phyloP scores from a whole-genome alignment of 2,113 vertebrate genomes.

The Microcebus ravelobensis region DNA sequence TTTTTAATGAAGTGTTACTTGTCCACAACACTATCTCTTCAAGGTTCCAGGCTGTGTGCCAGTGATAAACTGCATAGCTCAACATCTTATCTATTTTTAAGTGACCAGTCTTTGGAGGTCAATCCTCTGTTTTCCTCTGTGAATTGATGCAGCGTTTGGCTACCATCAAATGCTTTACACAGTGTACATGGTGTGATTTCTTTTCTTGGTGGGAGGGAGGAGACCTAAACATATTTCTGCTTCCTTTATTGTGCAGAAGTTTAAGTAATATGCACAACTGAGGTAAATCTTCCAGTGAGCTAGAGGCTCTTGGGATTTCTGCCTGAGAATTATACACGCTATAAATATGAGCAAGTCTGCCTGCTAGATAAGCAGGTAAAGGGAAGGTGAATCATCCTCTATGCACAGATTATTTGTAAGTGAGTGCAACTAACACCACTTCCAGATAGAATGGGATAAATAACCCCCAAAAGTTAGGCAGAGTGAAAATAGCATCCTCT shows the following conservation, averaged over 20 bases:
- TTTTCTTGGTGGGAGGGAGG: background rate
- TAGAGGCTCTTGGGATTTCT: background rate
- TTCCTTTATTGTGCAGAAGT: background rate
- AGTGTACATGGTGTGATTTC: background rate
- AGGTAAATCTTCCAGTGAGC: background rate
- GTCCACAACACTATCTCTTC: constrained; percentile 73
- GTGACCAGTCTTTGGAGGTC: constrained; percentile 62
- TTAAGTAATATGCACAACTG: background rate
- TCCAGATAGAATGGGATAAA: background rate
- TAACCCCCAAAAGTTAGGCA: background rate
- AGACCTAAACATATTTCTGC: background rate
- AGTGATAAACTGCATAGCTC: constrained; percentile 69
- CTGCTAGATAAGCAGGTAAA: background rate
- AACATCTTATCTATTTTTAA: constrained; percentile 74
- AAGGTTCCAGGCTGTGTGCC: constrained; percentile 69
- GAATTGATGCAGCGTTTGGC: constrained; percentile 51
- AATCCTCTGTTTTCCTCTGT: constrained; percentile 57
- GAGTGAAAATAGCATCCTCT: background rate
- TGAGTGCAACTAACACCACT: background rate
- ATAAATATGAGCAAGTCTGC: background rate
- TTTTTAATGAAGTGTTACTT: constrained; percentile 80
- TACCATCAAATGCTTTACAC: constrained; percentile 18
- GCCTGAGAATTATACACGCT: background rate
- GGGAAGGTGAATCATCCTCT: background rate
- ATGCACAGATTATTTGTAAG: background rate